Evolutionary conservation across 2,888 invertebrate genomes (phyloP).

Genomic region (Trichopoda pennipes): DNA sequence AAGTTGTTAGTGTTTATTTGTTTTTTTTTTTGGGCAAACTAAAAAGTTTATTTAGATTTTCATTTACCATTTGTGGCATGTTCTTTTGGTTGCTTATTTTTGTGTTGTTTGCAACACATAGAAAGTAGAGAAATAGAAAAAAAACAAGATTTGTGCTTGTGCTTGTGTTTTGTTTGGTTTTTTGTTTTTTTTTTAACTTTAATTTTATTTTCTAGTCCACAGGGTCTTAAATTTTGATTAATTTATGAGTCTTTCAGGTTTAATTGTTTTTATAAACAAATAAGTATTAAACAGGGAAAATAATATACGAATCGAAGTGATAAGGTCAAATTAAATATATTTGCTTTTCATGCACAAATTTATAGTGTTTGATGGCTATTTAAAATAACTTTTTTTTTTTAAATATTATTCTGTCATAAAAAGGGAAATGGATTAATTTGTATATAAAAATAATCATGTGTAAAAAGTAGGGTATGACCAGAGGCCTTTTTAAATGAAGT

Average conservation of each 20-base stretch:
- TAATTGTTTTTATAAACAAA: conserved; percentile 68
- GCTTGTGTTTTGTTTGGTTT: conserved; percentile 8
- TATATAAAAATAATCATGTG: too few species aligned
- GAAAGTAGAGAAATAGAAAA: neutral
- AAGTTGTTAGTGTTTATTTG: conserved; percentile 25
- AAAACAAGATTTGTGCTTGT: too few species aligned
- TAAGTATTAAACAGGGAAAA: conserved; percentile 18
- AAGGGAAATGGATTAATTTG: too few species aligned
- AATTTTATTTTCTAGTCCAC: conserved; percentile 33
- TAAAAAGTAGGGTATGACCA: too few species aligned
- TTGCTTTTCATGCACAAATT: too few species aligned
- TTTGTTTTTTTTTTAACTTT: conserved; percentile 22
- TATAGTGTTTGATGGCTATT: too few species aligned
- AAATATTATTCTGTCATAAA: too few species aligned
- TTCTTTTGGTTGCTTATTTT: conserved; percentile 41
- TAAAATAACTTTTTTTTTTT: too few species aligned
- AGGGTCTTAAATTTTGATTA: conserved; percentile 64
- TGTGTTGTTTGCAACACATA: conserved; percentile 40
- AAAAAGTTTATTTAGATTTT: conserved; percentile 60
- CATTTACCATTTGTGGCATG: conserved; percentile 62
- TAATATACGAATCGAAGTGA: too few species aligned
- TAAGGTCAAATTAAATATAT: too few species aligned
- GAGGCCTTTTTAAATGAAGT: too few species aligned
- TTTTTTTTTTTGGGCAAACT: neutral
- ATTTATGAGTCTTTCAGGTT: conserved; percentile 68